Base-by-base conservation (phyloP, 1,140 invertebrate genomes). In the Nasonia vitripennis region DNA sequence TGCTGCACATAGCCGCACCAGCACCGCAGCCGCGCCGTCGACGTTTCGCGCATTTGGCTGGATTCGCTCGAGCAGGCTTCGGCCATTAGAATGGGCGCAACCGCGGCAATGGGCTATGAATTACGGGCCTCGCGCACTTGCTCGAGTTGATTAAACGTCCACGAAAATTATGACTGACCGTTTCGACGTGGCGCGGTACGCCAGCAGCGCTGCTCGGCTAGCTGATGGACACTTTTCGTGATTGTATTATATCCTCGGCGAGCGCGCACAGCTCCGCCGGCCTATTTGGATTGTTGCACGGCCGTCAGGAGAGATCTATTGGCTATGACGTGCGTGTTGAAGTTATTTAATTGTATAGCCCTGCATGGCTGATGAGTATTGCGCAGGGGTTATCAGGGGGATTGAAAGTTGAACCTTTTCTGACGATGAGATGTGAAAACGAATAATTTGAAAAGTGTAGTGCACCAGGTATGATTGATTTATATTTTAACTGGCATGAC, bases 91-190 rank as follows among this genome's bases (percentile, higher is more conserved):
- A 79, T 67, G 78, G 48, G 31, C 27, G 51, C 78, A 7, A 55
- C 62, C 73, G 31, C 17, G 20, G 80, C 41, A 34, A 45, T 45
- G 55, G 68, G 12, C 68, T 51, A 34, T 71, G 73, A 75, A 87
- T 87, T 87, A 87, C 55, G 78, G 78, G 67, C 55, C 14, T 73
- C 75, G 20, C 12, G 27, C 48, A 34, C 4, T 55, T 81, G 41
- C 48, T 27, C 62, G 37, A 37, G 37, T 86, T 74, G 74, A 87
- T 78, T 87, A 87, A 86, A 84, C 48, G 71, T 85, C 86, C 84
- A 77, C n/a, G 79, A 81, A 83, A 81, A 87, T 87, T 79, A 85
- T 87, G 75, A 71, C 79, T 84, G 73, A 87, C 85, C 51, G 87
- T 83, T 87, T 80, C 55, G 73, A 84, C 81, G 34, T 45, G 78